These are phyloP conservation scores for Pica pica DNA, from an alignment of 2,113 vertebrate species.

Conservation along the genomic window DNA sequence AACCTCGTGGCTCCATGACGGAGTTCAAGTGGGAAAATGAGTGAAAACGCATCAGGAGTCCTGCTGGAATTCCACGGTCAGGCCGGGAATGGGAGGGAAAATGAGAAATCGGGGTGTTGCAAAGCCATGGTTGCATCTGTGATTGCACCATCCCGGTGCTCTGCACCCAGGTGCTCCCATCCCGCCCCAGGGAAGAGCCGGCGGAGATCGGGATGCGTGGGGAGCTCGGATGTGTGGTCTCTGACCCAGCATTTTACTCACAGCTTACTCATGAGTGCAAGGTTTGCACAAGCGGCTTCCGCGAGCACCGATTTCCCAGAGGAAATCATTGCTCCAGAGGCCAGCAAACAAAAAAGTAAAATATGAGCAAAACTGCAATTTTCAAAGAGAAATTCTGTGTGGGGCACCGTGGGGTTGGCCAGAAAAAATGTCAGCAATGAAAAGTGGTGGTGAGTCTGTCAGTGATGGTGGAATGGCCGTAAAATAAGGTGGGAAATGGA, in stretches of 20 bases:
- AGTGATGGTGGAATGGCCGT: fast-evolving
- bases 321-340: neutral
- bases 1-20: neutral
- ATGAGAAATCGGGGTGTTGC: neutral
- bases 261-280: neutral
- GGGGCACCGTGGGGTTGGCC: too few relatives aligned
- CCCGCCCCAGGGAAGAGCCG: neutral
- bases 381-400: fast-evolving
- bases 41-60: neutral
- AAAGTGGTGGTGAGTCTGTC: fast-evolving
- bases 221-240: neutral
- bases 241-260: neutral
- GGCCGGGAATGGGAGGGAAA: neutral
- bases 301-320: fast-evolving
- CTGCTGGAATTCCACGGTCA: fast-evolving
- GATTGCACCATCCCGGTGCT: neutral
- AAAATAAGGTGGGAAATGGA: neutral
- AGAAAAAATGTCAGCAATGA: neutral
- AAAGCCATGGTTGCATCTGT: fast-evolving
- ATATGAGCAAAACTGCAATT: fast-evolving
- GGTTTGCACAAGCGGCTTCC: neutral
- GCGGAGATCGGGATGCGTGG: neutral
- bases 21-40: neutral
- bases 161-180: neutral
- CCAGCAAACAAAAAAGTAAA: fast-evolving